phyloP scores from a whole-genome alignment of 2,113 vertebrate genomes.

The Platysternon megacephalum region DNA sequence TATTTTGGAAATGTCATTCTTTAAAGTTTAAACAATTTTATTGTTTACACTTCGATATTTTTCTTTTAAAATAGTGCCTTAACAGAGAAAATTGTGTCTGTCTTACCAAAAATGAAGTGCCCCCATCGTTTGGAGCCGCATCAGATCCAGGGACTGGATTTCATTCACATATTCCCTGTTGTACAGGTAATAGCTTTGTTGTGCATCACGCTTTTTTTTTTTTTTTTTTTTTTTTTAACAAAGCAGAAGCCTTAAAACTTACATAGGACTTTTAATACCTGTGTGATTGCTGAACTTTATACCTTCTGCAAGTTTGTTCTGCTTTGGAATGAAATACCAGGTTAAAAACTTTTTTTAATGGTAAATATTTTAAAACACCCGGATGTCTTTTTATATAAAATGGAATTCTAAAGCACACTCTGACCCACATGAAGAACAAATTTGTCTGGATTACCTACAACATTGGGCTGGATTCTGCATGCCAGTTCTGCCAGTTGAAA shows the following conservation, averaged over 20 bases:
- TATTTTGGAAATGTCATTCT: not conserved
- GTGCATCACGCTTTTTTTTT: not conserved
- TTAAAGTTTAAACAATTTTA: not conserved
- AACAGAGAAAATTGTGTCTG: slow-evolving; percentile 98
- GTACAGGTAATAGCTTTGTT: slow-evolving; percentile 85
- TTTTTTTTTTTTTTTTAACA: slow-evolving; percentile 1
- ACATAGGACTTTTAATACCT: not conserved
- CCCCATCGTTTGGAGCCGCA: slow-evolving; percentile 96
- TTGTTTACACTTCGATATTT: not conserved
- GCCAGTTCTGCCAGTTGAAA: not conserved
- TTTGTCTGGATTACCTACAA: not conserved
- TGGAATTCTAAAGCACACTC: not conserved
- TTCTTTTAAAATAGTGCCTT: slow-evolving; percentile 84
- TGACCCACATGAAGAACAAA: not conserved
- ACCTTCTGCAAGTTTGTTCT: not conserved
- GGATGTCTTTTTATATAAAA: not conserved
- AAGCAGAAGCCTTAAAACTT: not conserved
- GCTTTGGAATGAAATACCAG: not conserved
- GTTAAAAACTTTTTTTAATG: not conserved
- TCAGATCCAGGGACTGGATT: slow-evolving; percentile 98
- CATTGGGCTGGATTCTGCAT: not conserved
- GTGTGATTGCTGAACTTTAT: not conserved
- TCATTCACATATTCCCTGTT: slow-evolving; percentile 98
- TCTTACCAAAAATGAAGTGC: slow-evolving; percentile 97
- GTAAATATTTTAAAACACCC: not conserved